A percentile compares a stretch with the other conserved stretches of the same genome.
These are phyloP conservation scores for Sclerodermus sp. DNA, from an alignment of 2,888 invertebrate species.

Conservation along the genomic window DNA sequence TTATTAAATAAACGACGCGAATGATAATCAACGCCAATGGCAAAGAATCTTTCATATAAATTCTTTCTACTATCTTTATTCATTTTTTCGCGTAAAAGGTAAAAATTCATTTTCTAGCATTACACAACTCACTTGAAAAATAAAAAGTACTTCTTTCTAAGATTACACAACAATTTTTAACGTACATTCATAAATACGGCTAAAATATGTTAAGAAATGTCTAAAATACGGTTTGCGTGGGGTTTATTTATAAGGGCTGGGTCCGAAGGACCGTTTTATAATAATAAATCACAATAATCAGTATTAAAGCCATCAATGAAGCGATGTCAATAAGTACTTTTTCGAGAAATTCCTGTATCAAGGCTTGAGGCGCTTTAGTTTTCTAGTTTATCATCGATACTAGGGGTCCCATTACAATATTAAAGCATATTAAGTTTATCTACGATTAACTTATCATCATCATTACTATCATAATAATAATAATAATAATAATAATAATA, in stretches of 20 bases:
- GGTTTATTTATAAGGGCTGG: conserved; percentile 31
- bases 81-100: conserved; percentile 17
- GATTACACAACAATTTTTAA: conserved; percentile 22
- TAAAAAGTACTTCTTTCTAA: conserved; percentile 8
- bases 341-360: too few species aligned
- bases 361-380: too few species aligned
- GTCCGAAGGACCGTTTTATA: conserved; percentile 19
- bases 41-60: conserved; percentile 19
- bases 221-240: conserved; percentile 28
- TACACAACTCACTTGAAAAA: conserved; percentile 1
- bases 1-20: background rate
- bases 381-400: too few species aligned
- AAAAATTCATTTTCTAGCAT: conserved; percentile 13
- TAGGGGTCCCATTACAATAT: too few species aligned
- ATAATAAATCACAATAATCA: conserved; percentile 25
- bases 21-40: background rate
- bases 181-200: conserved; percentile 15
- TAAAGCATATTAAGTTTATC: too few species aligned
- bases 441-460: too few species aligned
- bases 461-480: too few species aligned
- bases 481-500: too few species aligned
- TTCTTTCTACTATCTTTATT: conserved; percentile 18
- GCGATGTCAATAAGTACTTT: conserved; percentile 1
- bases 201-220: background rate
- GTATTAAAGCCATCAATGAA: conserved; percentile 9